Conservation (phyloP, 1,140 invertebrate species). For the Philopotamus ludificatus region DNA sequence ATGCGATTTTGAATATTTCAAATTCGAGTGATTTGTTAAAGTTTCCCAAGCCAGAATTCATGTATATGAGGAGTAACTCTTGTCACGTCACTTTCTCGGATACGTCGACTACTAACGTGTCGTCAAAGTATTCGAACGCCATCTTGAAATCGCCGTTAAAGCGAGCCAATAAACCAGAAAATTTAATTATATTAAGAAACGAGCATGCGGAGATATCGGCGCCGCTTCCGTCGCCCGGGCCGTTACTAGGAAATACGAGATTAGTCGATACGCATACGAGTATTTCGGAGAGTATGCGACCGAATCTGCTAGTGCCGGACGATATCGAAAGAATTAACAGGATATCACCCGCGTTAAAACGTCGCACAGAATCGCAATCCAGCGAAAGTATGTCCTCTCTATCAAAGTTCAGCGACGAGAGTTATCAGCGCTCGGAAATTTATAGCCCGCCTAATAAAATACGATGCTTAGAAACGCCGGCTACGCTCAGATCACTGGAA, state of each 20-base stretch:
- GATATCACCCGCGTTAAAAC: constrained; percentile 17
- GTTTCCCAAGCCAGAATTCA: constrained; percentile 45
- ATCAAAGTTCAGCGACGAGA: constrained; percentile 32
- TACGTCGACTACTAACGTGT: constrained; percentile 49
- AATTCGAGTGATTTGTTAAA: constrained; percentile 4
- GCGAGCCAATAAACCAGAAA: constrained; percentile 52
- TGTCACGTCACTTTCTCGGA: constrained; percentile 58
- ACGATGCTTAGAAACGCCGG: constrained; percentile 53
- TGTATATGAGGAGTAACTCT: constrained; percentile 56
- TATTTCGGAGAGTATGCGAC: constrained; percentile 41
- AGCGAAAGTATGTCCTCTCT: constrained; percentile 23
- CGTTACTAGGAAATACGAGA: constrained; percentile 74
- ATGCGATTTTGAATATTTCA: constrained; percentile 19
- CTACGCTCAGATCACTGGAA: constrained; percentile 58
- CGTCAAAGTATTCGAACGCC: constrained; percentile 48
- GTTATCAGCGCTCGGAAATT: constrained; percentile 45
- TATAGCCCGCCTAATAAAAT: constrained; percentile 58
- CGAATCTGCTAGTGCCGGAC: neutral
- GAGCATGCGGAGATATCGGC: constrained; percentile 57
- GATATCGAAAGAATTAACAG: constrained; percentile 14
- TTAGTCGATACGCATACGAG: constrained; percentile 62
- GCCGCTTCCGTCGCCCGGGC: constrained; percentile 73
- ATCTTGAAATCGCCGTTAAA: constrained; percentile 49
- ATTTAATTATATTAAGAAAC: constrained; percentile 56
- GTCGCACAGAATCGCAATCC: constrained; percentile 22